Evolutionary conservation across 1,140 invertebrate species (phyloP), one percentile per base, ranked within the genome.

Genomic region (Trachymyrmex cornetzi): DNA sequence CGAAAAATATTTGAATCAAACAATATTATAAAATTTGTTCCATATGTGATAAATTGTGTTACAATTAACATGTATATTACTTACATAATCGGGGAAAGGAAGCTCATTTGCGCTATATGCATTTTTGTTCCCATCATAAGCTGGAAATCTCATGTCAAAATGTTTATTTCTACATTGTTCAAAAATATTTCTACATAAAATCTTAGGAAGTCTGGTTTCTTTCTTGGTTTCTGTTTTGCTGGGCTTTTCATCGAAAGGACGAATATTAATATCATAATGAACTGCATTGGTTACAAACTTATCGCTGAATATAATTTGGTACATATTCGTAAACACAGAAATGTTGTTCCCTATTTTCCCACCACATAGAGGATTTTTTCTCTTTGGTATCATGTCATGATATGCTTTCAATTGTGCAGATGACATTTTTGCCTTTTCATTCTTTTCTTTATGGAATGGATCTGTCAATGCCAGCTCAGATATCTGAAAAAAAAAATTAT

Each of bases 41-140:
- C 24, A 50, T 24, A 61, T 50, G 38, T 53, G 1, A 63, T 48
- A 57, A 77, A 77, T 63, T 61, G 22, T 57, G 55, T 72, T 74
- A 75, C 5, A 12, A 27, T 61, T 1, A 24, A 69, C 11, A 22
- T 24, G 61, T 75, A 12, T 24, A 57, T 61, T 84, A 90, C 87
- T 87, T 91, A 94, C 93, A 30, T 90, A 48, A 0, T 80, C 1
- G 1, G 11, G 59, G 16, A 93, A 85, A 30, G 94, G 94, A 63
- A 96, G 77, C 1, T 91, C 9, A 34, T 66, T 84, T 44, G 89
- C 90, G 59, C 93, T 96, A 92, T 96, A 97, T 30, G 97, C 93
- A 93, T 97, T 97, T 85, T 96, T 97, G 27, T 95, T 96, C 7
- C 98, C 98, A 95, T 98, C 98, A 95, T 96, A 98, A 22, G 97